Base-by-base conservation (phyloP, 2,888 invertebrate genomes). In the Tetranychus piercei region DNA sequence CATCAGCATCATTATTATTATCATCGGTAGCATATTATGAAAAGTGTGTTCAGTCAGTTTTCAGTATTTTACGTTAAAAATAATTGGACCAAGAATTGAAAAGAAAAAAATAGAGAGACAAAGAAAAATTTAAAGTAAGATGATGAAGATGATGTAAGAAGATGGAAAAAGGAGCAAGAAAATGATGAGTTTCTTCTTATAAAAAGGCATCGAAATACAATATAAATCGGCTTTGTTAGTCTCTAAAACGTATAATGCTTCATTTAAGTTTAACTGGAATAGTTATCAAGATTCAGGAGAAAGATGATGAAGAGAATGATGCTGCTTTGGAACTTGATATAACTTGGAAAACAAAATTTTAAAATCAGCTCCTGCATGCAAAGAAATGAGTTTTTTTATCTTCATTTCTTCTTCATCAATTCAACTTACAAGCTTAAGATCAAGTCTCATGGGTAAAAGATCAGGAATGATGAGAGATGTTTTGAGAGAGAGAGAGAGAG, bases 401-500 rank as follows among this genome's bases (percentile, higher is more conserved):
- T 55, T 6, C 55, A 55, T 55, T 55, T 55, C 7, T 69, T 69
- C 34, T 69, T 23, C 34, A 69, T 69, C 22, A 23, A 23, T 72
- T 72, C 43, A 44, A 72, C 72, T 72, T 72, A 72, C 34, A 45
- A 72, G 34, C 34, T 45, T 44, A 43, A 20, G n/a, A 23, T 20
- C 44, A 23, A 44, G 20, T 44, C 34, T 44, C 20, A 23, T 18
- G 20, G 45, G 34, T 15, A 72, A 72, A 45, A 72, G 45, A 72
- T 72, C 20, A 20, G 20, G 44, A 72, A 69, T 20, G 34, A 43
- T 44, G 72, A 72, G 72, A 20, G 20, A 43, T 72, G 18, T 20
- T 11, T 23, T 20, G 45, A 34, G 72, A 72, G 72, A 72, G 72
- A 72, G 23, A 20, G 71, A 71, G 43, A 71, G 43, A 20, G 34